Conservation (phyloP, 2,113 vertebrate species). For the Sylvia atricapilla region DNA sequence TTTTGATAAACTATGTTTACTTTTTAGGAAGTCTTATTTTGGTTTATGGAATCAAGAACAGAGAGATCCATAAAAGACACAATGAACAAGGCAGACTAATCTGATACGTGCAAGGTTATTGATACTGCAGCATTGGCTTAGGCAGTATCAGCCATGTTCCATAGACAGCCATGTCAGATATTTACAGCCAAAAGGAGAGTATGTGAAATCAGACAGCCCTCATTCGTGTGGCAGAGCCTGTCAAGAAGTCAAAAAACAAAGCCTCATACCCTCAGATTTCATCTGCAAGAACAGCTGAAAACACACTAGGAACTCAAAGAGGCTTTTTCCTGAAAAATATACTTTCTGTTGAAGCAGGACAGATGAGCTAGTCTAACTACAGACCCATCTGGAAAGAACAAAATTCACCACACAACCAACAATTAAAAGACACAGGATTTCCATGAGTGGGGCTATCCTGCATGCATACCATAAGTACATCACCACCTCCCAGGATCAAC, state of each 20-base stretch:
- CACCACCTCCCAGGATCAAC: constrained; percentile 93
- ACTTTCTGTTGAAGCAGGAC: neutral
- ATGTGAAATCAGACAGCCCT: neutral
- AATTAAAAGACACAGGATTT: neutral
- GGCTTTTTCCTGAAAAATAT: neutral
- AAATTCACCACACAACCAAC: neutral
- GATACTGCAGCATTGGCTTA: neutral
- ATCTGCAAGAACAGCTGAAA: neutral
- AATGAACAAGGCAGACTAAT: neutral
- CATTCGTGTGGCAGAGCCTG: neutral
- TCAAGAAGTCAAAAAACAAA: neutral
- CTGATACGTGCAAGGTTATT: neutral
- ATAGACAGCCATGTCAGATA: neutral
- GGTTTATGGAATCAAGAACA: neutral
- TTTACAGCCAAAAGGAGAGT: neutral
- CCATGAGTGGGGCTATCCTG: neutral
- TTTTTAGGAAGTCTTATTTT: neutral
- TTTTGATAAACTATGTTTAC: neutral
- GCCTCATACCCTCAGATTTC: neutral
- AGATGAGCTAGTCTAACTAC: neutral
- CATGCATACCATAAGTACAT: constrained; percentile 95
- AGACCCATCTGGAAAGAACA: neutral
- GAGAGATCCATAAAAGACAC: neutral
- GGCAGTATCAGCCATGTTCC: neutral
- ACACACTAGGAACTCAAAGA: neutral